Conservation (phyloP, 1,140 invertebrate genomes). For the Hyles vespertilio region DNA sequence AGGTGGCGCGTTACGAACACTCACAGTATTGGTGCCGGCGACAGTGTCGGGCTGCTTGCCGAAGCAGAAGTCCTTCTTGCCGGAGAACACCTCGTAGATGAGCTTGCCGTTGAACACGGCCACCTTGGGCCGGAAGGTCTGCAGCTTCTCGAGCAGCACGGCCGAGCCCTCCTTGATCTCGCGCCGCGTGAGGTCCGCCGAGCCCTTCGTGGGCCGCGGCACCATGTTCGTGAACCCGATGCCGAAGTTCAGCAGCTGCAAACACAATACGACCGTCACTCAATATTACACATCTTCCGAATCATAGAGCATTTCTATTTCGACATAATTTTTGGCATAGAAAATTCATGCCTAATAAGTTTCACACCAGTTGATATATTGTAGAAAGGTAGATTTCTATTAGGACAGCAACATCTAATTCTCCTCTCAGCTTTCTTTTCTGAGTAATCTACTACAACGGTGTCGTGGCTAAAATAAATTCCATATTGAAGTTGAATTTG, state of each 20-base stretch:
- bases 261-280: background rate
- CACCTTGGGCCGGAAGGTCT: slow-evolving; percentile 95
- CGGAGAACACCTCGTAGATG: slow-evolving; percentile 98
- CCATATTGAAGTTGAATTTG: too few relatives aligned
- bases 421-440: too few relatives aligned
- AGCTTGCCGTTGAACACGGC: slow-evolving; percentile 99
- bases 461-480: too few relatives aligned
- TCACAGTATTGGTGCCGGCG: slow-evolving; percentile 95
- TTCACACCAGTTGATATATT: too few relatives aligned
- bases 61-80: slow-evolving; percentile 98
- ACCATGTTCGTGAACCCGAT: slow-evolving; percentile 99
- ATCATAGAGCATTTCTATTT: too few relatives aligned
- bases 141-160: slow-evolving; percentile 93
- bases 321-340: background rate
- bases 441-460: too few relatives aligned
- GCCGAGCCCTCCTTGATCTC: slow-evolving; percentile 98
- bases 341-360: background rate
- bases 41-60: slow-evolving; percentile 95
- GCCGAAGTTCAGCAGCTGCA: slow-evolving; percentile 88
- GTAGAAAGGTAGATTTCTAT: too few relatives aligned
- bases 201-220: slow-evolving; percentile 94
- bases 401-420: too few relatives aligned
- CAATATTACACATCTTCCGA: too few relatives aligned
- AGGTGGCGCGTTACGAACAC: slow-evolving; percentile 33
- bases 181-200: slow-evolving; percentile 95